phyloP scores from a whole-genome alignment of 2,888 invertebrate species.

The Phengaris arion region DNA sequence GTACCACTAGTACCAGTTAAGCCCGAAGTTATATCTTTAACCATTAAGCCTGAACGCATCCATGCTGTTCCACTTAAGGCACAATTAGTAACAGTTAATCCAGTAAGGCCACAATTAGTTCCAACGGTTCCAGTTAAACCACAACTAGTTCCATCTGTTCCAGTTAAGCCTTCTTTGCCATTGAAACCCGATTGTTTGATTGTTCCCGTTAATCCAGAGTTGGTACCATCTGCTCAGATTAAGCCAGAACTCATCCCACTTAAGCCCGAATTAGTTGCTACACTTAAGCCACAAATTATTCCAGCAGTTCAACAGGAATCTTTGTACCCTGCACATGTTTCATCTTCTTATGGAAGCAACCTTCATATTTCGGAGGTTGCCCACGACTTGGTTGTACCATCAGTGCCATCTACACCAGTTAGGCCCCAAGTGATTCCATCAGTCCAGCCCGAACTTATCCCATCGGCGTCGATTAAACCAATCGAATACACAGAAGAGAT shows the following conservation, averaged over 20 bases:
- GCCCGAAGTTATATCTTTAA: not conserved
- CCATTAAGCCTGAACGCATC: not conserved
- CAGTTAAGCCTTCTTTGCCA: slow-evolving; percentile 2
- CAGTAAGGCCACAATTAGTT: slow-evolving; percentile 2
- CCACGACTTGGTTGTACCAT: not conserved
- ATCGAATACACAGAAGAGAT: not conserved
- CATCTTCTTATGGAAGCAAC: slow-evolving; percentile 15
- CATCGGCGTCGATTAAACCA: not conserved
- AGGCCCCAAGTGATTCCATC: slow-evolving; percentile 4
- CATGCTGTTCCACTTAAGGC: not conserved
- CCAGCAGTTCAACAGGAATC: not conserved
- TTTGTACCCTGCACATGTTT: not conserved
- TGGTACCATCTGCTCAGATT: not conserved
- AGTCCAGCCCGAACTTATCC: not conserved
- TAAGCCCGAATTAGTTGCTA: not conserved
- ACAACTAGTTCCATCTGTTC: not conserved
- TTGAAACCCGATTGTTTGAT: slow-evolving; percentile 3
- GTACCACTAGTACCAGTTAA: not conserved
- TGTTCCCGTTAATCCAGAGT: not conserved
- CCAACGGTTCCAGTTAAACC: slow-evolving; percentile 12
- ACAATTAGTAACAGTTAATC: not conserved
- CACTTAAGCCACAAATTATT: not conserved
- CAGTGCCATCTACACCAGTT: not conserved
- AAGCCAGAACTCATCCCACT: slow-evolving; percentile 4
- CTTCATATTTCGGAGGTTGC: not conserved